Percentiles rank a stretch among this genome's conserved stretches.
Evolutionary conservation across 2,113 vertebrate genomes (phyloP).

Genomic region (Chloropsis cyanopogon): DNA sequence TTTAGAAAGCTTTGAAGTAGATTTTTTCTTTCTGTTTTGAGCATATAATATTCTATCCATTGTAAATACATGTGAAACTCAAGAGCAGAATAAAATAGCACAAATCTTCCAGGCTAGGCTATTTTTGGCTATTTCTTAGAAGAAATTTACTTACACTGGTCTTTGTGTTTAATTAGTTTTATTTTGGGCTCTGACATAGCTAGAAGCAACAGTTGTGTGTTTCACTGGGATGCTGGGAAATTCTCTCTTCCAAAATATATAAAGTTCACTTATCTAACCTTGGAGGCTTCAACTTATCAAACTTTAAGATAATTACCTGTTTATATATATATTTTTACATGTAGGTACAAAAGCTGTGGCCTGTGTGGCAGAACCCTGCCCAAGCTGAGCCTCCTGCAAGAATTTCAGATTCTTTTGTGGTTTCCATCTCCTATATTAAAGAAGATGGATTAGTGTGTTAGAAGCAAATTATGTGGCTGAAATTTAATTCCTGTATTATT

Average conservation of each 20-base stretch:
- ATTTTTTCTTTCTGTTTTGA: not conserved
- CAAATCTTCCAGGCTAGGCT: not conserved
- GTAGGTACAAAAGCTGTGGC: conserved; percentile 12
- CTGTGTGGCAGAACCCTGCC: not conserved
- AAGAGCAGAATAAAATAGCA: not conserved
- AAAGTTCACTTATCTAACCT: conserved; percentile 44
- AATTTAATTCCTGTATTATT: not conserved
- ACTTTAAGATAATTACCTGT: conserved; percentile 33
- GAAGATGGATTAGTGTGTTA: not conserved
- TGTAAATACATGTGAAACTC: not conserved
- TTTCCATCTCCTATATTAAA: not conserved
- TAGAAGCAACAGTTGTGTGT: conserved; percentile 27
- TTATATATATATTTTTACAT: not conserved
- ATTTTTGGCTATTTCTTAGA: not conserved
- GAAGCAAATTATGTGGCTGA: not conserved
- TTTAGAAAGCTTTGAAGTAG: not conserved
- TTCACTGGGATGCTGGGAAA: conserved; percentile 17
- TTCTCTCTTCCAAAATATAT: conserved; percentile 39
- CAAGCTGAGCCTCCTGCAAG: not conserved
- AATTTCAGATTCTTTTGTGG: not conserved
- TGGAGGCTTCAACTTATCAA: conserved; percentile 37
- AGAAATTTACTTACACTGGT: not conserved
- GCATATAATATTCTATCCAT: not conserved
- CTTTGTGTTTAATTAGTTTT: conserved; percentile 21
- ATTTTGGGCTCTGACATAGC: conserved; percentile 13